Conservation (phyloP, 1,140 invertebrate species). For the Atta colombica region DNA sequence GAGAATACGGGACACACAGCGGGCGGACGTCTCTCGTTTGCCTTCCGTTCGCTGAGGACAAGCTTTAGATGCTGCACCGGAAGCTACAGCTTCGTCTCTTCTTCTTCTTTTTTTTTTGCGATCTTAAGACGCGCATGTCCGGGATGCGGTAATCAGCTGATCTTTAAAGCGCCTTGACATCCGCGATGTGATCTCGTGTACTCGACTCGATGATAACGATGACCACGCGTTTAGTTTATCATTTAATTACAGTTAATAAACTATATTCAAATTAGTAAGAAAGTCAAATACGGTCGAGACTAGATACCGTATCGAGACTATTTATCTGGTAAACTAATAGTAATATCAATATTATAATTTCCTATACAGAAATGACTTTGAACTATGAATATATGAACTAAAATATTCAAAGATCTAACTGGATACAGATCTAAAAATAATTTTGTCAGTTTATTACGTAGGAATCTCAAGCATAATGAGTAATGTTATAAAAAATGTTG, state of each 20-base stretch:
- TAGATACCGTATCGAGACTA: no score
- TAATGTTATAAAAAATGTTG: no score
- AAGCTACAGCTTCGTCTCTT: background rate
- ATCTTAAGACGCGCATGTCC: background rate
- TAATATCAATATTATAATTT: no score
- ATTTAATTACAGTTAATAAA: conserved; percentile 7
- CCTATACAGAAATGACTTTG: no score
- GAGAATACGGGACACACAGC: conserved; percentile 15
- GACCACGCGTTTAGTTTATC: conserved; percentile 3
- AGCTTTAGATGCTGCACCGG: background rate
- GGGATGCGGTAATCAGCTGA: conserved; percentile 46
- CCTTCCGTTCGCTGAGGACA: background rate
- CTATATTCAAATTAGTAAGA: no score
- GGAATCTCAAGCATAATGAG: no score
- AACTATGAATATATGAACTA: no score
- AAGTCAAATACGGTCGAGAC: no score
- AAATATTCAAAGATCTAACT: no score
- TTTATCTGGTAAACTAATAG: no score
- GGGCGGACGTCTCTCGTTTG: conserved; percentile 34
- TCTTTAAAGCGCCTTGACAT: conserved; percentile 28
- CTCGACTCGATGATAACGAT: conserved; percentile 37
- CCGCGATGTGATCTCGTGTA: conserved; percentile 9
- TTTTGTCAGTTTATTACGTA: no score
- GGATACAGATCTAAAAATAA: no score
- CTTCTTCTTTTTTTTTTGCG: background rate